Evolutionary conservation across 2,797 vertebrate genomes (phyloP).

Genomic region (Lepidocolaptes lacrymiger): DNA sequence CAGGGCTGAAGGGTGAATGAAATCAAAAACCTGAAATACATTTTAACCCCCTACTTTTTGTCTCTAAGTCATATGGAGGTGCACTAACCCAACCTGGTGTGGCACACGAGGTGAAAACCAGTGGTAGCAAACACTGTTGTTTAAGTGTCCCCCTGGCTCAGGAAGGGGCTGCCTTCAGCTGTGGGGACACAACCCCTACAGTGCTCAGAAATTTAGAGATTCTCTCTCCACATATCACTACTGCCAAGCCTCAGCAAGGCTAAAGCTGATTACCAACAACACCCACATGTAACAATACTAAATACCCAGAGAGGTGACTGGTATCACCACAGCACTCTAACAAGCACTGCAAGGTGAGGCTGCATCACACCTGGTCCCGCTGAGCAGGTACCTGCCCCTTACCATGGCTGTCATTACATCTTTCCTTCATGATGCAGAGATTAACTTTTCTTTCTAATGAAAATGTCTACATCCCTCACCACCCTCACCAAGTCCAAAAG

Average conservation of each 20-base stretch:
- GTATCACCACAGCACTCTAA: neutral
- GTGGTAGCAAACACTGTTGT: accelerated
- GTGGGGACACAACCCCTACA: neutral
- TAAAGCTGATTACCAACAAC: neutral
- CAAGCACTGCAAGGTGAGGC: neutral
- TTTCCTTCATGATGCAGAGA: neutral
- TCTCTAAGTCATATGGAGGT: neutral
- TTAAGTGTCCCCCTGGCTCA: neutral
- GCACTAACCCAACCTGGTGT: accelerated
- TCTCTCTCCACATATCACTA: neutral
- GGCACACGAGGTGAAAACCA: neutral
- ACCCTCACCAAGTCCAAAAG: neutral
- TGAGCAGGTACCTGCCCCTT: neutral
- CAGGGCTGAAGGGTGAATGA: neutral
- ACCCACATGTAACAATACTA: neutral
- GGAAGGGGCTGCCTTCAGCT: neutral
- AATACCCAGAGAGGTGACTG: neutral
- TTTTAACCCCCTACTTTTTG: neutral
- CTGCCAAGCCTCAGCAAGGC: neutral
- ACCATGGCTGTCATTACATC: neutral
- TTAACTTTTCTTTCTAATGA: neutral
- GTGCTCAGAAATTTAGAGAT: neutral
- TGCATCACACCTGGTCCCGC: neutral
- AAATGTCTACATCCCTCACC: neutral
- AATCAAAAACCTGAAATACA: neutral